Percentiles rank a stretch among this genome's conserved stretches.
Conservation (phyloP, 2,888 invertebrate species). For the Orchesellides sinensis region DNA sequence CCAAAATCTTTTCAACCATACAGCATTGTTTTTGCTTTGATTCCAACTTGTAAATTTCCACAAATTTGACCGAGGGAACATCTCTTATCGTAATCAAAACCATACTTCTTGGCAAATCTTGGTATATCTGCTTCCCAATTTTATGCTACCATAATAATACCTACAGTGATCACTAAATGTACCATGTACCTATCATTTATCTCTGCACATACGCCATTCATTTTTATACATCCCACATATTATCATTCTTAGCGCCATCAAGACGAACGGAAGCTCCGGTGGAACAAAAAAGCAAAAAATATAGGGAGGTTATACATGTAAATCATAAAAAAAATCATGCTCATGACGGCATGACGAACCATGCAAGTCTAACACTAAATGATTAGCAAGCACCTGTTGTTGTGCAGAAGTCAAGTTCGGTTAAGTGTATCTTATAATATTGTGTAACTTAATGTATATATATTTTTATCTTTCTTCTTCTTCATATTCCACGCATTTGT, state of each 20-base stretch:
- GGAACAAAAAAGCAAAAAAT: slow-evolving; percentile 10
- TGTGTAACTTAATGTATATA: too few species aligned
- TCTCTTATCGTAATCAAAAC: neutral
- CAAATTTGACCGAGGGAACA: too few species aligned
- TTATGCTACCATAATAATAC: neutral
- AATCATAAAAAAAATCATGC: slow-evolving; percentile 50
- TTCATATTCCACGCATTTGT: slow-evolving; percentile 50
- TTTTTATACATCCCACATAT: neutral
- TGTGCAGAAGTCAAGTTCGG: slow-evolving; percentile 65
- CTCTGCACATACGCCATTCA: neutral
- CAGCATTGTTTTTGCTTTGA: too few species aligned
- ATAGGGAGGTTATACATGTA: neutral
- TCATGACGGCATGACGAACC: slow-evolving; percentile 66
- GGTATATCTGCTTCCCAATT: neutral
- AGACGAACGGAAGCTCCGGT: slow-evolving; percentile 49
- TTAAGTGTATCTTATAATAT: slow-evolving; percentile 37
- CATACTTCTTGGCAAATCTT: neutral
- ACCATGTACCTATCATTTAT: slow-evolving; percentile 6
- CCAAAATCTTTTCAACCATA: too few species aligned
- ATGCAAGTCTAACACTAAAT: slow-evolving; percentile 62
- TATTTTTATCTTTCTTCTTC: slow-evolving; percentile 13
- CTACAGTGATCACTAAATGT: neutral
- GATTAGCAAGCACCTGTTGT: slow-evolving; percentile 67
- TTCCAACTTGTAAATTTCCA: too few species aligned
- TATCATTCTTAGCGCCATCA: slow-evolving; percentile 46